A percentile compares a stretch with the other conserved stretches of the same genome.
Evolutionary conservation across 2,113 vertebrate species (phyloP).

Genomic region (Apodemus speciosus): DNA sequence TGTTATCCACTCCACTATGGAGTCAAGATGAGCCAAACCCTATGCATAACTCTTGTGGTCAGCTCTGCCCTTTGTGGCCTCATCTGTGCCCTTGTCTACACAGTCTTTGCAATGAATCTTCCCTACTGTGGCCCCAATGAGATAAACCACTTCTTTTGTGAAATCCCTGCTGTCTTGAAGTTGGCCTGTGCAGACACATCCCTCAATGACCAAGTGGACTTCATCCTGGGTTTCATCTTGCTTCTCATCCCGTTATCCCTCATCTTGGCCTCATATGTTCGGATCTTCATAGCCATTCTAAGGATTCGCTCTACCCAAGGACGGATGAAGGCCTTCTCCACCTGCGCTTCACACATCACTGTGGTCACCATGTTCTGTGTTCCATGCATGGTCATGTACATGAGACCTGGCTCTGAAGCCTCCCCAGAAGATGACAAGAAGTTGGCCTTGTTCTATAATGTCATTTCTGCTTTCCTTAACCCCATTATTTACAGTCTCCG

Average conservation of each 20-base stretch:
- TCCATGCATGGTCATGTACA: slow-evolving; percentile 71
- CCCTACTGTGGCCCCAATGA: slow-evolving; percentile 70
- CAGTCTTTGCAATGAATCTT: slow-evolving; percentile 66
- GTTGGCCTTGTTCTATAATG: slow-evolving; percentile 62
- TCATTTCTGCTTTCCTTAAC: slow-evolving; percentile 70
- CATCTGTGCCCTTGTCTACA: slow-evolving; percentile 61
- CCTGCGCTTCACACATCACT: slow-evolving; percentile 65
- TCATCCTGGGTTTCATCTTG: slow-evolving; percentile 69
- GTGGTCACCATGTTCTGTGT: slow-evolving; percentile 72
- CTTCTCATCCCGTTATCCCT: slow-evolving; percentile 68
- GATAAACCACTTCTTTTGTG: slow-evolving; percentile 73
- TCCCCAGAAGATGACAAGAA: slow-evolving; percentile 70
- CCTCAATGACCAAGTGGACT: slow-evolving; percentile 70
- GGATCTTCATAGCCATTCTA: slow-evolving; percentile 54
- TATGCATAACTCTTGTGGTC: slow-evolving; percentile 36
- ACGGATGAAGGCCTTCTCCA: slow-evolving; percentile 51
- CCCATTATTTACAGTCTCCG: slow-evolving; percentile 66
- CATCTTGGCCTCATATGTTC: slow-evolving; percentile 67
- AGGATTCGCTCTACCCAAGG: slow-evolving; percentile 61
- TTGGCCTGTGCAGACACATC: slow-evolving; percentile 70
- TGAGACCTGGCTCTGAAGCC: slow-evolving; percentile 65
- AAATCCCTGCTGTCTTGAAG: slow-evolving; percentile 73
- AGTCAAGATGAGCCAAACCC: slow-evolving; percentile 42
- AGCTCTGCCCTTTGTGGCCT: slow-evolving; percentile 65
- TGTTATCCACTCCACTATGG: slow-evolving; percentile 65